Base-by-base conservation (phyloP, 2,888 invertebrate genomes). In the Harmothoe impar region DNA sequence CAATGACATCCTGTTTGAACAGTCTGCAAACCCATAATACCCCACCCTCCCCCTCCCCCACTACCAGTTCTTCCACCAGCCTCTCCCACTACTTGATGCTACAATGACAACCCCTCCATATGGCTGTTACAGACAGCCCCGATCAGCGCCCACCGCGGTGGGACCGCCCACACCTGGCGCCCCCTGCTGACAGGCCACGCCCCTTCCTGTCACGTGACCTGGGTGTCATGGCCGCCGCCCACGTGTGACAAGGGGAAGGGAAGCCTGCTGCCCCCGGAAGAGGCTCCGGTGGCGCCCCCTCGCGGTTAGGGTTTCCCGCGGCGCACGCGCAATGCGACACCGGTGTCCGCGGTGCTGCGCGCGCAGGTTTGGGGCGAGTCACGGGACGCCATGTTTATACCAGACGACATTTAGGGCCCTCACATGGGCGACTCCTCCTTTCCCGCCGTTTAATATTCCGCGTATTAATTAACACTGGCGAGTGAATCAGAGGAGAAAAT, bases 131-230 rank as follows among this genome's bases (percentile, higher is more conserved):
- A 20, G 23, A 62, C 23, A 62, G 62, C 3, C 23, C 20, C 62
- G 62, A 62, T 62, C 62, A 62, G 62, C 62, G n/a, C 7, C 20
- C 62, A 62, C 20, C 12, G n/a, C 62, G 62, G 62, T 62, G 62
- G n/a, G 62, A 62, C 62, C 62, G 62, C 62, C 62, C 62, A 62
- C 62, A 62, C 62, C 62, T 62, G 62, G 20, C 62, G n/a, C 62
- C 62, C 15, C n/a, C 62, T 62, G 62, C 7, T 62, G 7, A n/a
- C 62, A 62, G 62, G 62, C 72, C 72, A 29, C 31, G 72, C 72
- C 72, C 72, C 72, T 72, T 72, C 72, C 31, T 15, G 72, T 72
- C 72, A 72, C 72, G 72, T 72, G 72, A 72, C 72, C 72, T 25
- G 5, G 29, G 72, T 72, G 72, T 72, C 72, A 72, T 72, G 72